Conservation (phyloP, 2,113 vertebrate species). For the Ptilorrhoa leucosticta region DNA sequence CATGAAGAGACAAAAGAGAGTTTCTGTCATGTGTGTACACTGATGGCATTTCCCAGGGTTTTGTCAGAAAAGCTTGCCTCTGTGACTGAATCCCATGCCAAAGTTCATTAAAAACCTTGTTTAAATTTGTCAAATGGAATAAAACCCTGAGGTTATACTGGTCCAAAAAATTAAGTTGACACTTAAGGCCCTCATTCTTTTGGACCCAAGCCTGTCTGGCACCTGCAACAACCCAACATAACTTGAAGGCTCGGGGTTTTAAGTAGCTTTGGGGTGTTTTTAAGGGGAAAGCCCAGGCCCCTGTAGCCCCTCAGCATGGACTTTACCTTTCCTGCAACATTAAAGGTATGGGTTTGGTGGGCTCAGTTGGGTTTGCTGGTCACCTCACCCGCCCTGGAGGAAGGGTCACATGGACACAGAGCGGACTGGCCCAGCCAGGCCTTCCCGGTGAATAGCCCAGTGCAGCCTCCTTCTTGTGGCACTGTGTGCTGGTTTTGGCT, state of each 20-base stretch:
- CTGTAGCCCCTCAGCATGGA: not conserved
- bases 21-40: not conserved
- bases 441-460: not conserved
- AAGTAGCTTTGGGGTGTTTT: not conserved
- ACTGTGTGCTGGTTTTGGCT: not conserved
- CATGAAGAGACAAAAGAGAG: not conserved
- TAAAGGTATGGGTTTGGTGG: not conserved
- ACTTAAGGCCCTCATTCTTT: not conserved
- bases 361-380: not conserved
- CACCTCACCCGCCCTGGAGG: not conserved
- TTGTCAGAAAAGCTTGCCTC: not conserved
- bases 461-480: not conserved
- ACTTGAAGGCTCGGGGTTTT: not conserved
- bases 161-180: not conserved
- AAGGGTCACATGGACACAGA: accelerated
- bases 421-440: accelerated
- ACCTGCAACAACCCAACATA: not conserved
- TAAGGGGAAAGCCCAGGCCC: not conserved
- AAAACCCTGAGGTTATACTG: not conserved
- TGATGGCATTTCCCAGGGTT: not conserved
- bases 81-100: not conserved
- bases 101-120: not conserved
- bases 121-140: not conserved
- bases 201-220: not conserved
- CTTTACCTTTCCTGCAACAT: not conserved